Evolutionary conservation across 2,113 vertebrate genomes (phyloP).

Genomic region (Tauraco erythrolophus): DNA sequence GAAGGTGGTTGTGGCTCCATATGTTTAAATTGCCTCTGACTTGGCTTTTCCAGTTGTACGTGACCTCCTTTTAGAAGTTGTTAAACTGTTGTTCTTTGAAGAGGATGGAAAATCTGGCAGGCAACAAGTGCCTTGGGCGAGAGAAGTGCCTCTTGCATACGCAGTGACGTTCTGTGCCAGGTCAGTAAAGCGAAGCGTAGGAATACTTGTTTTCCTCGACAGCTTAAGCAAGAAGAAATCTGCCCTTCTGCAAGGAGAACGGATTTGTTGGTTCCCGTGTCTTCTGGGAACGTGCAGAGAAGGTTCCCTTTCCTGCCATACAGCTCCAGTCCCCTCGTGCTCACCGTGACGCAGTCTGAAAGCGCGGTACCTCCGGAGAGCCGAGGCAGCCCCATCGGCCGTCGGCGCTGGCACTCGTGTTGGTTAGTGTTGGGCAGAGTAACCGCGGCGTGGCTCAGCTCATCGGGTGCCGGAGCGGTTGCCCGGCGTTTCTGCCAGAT

Average conservation of each 20-base stretch:
- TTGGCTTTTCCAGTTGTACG: not conserved
- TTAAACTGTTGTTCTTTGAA: not conserved
- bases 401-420: rapidly evolving
- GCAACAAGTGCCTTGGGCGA: not conserved
- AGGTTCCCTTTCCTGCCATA: not conserved
- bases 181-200: not conserved
- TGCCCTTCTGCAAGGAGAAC: not conserved
- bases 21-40: not conserved
- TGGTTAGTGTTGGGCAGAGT: not conserved
- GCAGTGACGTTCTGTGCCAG: not conserved
- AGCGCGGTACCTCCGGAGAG: rapidly evolving
- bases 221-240: not conserved
- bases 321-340: rapidly evolving
- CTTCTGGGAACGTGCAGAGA: not conserved
- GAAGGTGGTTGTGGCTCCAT: not conserved
- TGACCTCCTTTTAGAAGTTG: not conserved
- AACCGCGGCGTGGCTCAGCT: not conserved
- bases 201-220: not conserved
- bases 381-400: not conserved
- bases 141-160: not conserved
- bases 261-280: not conserved
- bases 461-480: not conserved
- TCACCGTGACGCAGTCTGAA: rapidly evolving
- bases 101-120: not conserved
- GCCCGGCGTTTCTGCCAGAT: not conserved